phyloP scores from a whole-genome alignment of 1,140 invertebrate species.

The Procambarus virginalis region DNA sequence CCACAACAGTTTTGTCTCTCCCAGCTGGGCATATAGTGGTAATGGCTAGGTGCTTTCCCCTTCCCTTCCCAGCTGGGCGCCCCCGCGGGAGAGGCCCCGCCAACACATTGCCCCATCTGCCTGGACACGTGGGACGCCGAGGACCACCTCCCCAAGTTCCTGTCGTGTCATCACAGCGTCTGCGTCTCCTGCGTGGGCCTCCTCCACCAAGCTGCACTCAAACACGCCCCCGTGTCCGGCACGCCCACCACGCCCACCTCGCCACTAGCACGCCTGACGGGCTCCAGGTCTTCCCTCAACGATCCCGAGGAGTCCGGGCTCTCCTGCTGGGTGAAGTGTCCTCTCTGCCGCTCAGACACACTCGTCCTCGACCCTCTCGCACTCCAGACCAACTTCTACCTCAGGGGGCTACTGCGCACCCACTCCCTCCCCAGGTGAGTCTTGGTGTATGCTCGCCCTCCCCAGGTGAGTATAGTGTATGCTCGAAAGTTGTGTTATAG shows the following conservation, averaged over 20 bases:
- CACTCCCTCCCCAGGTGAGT: conserved; percentile 39
- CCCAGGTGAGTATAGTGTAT: too few relatives aligned
- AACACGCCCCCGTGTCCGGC: not conserved
- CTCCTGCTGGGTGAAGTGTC: conserved; percentile 14
- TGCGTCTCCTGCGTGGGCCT: conserved; percentile 30
- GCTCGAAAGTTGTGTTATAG: too few relatives aligned
- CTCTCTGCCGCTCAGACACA: conserved; percentile 34
- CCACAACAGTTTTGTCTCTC: too few relatives aligned
- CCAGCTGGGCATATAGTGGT: too few relatives aligned
- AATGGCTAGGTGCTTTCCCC: too few relatives aligned
- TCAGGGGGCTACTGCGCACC: conserved; percentile 14
- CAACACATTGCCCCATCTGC: conserved; percentile 38
- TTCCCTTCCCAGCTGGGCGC: not conserved
- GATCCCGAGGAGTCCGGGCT: not conserved
- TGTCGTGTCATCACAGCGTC: conserved; percentile 47
- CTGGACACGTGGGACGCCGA: conserved; percentile 36
- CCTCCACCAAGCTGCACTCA: conserved; percentile 2
- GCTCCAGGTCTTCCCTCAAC: not conserved
- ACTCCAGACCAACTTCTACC: conserved; percentile 59
- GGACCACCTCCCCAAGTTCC: conserved; percentile 47
- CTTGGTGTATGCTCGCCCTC: not conserved
- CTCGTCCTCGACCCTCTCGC: conserved; percentile 16
- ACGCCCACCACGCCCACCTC: conserved; percentile 24
- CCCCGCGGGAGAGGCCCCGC: conserved; percentile 32
- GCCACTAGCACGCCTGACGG: not conserved